These are phyloP conservation scores for Argynnis bischoffii DNA, from an alignment of 2,888 invertebrate genomes.

Conservation along the genomic window DNA sequence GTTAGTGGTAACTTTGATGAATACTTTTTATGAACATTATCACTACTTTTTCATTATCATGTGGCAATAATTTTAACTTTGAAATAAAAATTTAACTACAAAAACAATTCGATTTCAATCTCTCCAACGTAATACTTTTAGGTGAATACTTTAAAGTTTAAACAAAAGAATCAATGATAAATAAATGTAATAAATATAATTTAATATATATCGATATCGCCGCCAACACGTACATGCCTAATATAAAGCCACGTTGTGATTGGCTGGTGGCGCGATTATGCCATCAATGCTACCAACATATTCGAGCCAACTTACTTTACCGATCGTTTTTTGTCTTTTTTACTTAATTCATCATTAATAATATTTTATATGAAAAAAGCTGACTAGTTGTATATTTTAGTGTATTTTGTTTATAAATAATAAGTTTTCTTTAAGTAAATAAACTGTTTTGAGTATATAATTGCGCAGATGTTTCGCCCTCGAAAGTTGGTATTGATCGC, in stretches of 20 bases:
- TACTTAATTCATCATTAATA: conserved; percentile 4
- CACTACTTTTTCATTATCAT: no score
- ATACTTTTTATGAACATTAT: no score
- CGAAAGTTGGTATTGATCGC: conserved; percentile 45
- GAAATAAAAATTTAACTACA: no score
- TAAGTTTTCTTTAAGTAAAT: not conserved
- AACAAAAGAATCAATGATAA: no score
- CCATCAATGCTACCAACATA: conserved; percentile 56
- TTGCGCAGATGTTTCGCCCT: conserved; percentile 41
- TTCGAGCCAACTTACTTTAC: conserved; percentile 33
- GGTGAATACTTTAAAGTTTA: no score
- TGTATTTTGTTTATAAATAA: conserved; percentile 1
- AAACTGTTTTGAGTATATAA: conserved; percentile 12
- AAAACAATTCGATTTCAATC: no score
- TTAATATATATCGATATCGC: conserved; percentile 46
- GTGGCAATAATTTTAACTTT: no score
- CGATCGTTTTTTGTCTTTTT: conserved; percentile 37
- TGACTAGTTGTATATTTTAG: not conserved
- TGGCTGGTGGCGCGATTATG: conserved; percentile 56
- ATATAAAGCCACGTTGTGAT: conserved; percentile 50
- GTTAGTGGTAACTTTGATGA: no score
- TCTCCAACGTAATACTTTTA: no score
- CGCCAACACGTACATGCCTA: conserved; percentile 40
- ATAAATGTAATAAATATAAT: not conserved
- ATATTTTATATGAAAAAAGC: not conserved